phyloP scores from a whole-genome alignment of 2,888 invertebrate species.

The Macrophya alboannulata region DNA sequence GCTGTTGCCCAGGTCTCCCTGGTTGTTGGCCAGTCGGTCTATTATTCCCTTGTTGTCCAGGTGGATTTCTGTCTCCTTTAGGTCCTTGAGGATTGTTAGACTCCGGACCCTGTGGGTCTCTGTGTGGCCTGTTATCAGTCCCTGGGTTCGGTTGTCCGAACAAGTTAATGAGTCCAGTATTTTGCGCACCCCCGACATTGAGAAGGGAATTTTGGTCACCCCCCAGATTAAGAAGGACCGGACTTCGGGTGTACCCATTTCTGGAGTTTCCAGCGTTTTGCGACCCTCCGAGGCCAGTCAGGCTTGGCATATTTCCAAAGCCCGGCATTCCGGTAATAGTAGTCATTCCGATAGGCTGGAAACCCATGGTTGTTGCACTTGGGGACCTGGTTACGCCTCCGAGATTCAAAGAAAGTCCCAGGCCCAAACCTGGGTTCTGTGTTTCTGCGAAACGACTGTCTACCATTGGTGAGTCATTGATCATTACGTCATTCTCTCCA shows the following conservation, averaged over 20 bases:
- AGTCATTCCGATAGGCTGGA: background rate
- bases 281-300: background rate
- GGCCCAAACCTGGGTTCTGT: background rate
- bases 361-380: background rate
- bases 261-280: background rate
- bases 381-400: background rate
- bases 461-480: background rate
- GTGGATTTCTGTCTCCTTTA: background rate
- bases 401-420: background rate
- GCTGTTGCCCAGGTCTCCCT: slow-evolving; percentile 29
- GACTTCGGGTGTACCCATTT: background rate
- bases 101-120: background rate
- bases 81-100: background rate
- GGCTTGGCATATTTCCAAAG: background rate
- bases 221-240: background rate
- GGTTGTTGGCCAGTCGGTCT: background rate
- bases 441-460: background rate
- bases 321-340: background rate
- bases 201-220: background rate
- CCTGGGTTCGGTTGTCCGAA: background rate
- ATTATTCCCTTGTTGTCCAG: background rate
- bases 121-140: background rate
- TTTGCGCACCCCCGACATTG: background rate
- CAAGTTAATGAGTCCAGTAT: background rate
- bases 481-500: background rate